These are phyloP conservation scores for Episyrphus balteatus DNA, from an alignment of 1,140 invertebrate species.

Conservation along the genomic window DNA sequence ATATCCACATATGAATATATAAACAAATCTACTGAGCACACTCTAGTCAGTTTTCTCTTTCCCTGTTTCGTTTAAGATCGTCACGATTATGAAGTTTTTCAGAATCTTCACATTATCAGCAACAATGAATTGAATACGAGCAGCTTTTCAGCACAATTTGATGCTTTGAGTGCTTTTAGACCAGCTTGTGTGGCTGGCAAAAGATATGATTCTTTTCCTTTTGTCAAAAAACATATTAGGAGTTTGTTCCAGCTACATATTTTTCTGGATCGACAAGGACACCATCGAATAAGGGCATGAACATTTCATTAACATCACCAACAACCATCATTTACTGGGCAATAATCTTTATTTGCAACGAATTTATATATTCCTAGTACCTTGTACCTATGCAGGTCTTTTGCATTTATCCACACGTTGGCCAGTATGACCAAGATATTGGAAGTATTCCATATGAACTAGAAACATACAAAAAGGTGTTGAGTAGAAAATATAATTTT, in stretches of 20 bases:
- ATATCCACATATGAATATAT: conserved; percentile 90
- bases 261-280: conserved; percentile 81
- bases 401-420: conserved; percentile 86
- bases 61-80: conserved; percentile 91
- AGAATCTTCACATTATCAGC: conserved; percentile 84
- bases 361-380: conserved; percentile 95
- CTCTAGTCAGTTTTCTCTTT: conserved; percentile 72
- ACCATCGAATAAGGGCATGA: conserved; percentile 95
- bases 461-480: conserved; percentile 5
- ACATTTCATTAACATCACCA: conserved; percentile 91
- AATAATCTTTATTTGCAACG: conserved; percentile 95
- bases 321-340: conserved; percentile 96
- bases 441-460: conserved; percentile 95
- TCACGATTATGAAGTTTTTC: conserved; percentile 94
- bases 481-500: not conserved
- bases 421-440: conserved; percentile 94
- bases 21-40: conserved; percentile 90
- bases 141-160: conserved; percentile 86
- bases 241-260: conserved; percentile 72
- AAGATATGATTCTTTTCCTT: conserved; percentile 89
- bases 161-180: conserved; percentile 85
- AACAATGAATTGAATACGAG: conserved; percentile 93
- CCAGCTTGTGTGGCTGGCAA: conserved; percentile 93
- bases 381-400: conserved; percentile 87
- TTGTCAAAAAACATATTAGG: conserved; percentile 83